Evolutionary conservation across 2,888 invertebrate genomes (phyloP).

Genomic region (Magallana nippona): DNA sequence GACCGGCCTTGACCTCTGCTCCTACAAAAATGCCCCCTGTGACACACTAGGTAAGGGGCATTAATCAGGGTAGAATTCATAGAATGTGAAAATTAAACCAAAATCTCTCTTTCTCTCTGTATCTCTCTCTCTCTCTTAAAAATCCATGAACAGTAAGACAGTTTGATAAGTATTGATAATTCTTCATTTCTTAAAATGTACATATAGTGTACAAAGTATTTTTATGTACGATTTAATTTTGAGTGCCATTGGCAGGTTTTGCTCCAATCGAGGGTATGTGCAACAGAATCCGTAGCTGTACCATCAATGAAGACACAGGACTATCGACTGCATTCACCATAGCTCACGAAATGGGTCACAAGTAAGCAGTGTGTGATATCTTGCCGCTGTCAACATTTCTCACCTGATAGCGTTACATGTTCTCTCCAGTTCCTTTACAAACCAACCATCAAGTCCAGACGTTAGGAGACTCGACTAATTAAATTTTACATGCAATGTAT

Average conservation of each 20-base stretch:
- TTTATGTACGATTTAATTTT: not conserved
- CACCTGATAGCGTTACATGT: not conserved
- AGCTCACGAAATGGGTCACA: conserved; percentile 78
- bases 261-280: conserved; percentile 78
- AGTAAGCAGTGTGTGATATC: conserved; percentile 62
- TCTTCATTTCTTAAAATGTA: not conserved
- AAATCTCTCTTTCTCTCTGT: too few species aligned
- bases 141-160: not conserved
- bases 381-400: not conserved
- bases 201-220: too few species aligned
- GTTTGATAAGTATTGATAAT: not conserved
- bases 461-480: not conserved
- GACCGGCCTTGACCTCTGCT: conserved; percentile 77
- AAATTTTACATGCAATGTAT: not conserved
- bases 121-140: too few species aligned
- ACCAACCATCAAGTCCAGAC: not conserved
- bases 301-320: conserved; percentile 77
- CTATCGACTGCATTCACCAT: conserved; percentile 77
- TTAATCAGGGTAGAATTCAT: not conserved
- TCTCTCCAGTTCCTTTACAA: conserved; percentile 4
- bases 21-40: conserved; percentile 77
- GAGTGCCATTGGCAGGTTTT: conserved; percentile 66
- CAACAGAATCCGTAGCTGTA: conserved; percentile 75
- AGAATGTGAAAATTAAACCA: not conserved
- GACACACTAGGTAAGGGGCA: conserved; percentile 75